These are phyloP conservation scores for Acinonyx jubatus DNA, from an alignment of 2,113 vertebrate genomes.

Conservation along the genomic window DNA sequence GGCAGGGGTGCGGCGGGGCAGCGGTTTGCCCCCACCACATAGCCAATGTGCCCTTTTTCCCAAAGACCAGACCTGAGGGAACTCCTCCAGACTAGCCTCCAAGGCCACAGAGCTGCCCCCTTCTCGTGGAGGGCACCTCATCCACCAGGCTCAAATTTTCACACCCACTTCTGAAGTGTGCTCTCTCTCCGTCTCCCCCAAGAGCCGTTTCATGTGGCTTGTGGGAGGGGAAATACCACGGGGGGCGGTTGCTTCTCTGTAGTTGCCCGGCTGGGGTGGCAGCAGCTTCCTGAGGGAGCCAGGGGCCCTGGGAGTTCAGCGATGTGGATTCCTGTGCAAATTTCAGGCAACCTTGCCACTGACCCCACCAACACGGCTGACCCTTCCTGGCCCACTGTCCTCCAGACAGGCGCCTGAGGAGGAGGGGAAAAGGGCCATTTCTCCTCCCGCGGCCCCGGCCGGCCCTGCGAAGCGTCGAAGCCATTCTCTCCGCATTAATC, in stretches of 20 bases:
- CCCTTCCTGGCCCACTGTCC: constrained; percentile 61
- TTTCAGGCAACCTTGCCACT: constrained; percentile 52
- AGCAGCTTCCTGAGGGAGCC: not conserved
- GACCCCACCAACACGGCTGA: constrained; percentile 52
- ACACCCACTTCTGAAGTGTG: constrained; percentile 56
- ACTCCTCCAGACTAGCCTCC: not conserved
- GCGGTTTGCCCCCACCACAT: not conserved
- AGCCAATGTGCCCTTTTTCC: not conserved
- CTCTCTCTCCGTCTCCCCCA: not conserved
- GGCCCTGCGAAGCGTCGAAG: not conserved
- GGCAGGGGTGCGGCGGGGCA: not conserved
- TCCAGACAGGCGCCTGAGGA: constrained; percentile 79
- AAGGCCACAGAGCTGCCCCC: not conserved
- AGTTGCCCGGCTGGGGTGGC: not conserved
- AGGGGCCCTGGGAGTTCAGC: constrained; percentile 36
- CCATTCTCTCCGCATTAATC: constrained; percentile 80
- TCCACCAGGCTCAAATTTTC: constrained; percentile 52
- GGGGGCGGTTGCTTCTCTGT: constrained; percentile 2
- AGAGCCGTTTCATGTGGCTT: constrained; percentile 68
- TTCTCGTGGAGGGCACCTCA: not conserved
- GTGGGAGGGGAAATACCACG: not conserved
- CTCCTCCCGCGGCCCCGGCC: not conserved
- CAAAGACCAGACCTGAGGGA: not conserved
- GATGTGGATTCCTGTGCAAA: constrained; percentile 58
- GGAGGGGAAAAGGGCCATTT: constrained; percentile 59